These are phyloP conservation scores for Artibeus jamaicensis DNA, from an alignment of 2,797 vertebrate genomes.

Conservation along the genomic window DNA sequence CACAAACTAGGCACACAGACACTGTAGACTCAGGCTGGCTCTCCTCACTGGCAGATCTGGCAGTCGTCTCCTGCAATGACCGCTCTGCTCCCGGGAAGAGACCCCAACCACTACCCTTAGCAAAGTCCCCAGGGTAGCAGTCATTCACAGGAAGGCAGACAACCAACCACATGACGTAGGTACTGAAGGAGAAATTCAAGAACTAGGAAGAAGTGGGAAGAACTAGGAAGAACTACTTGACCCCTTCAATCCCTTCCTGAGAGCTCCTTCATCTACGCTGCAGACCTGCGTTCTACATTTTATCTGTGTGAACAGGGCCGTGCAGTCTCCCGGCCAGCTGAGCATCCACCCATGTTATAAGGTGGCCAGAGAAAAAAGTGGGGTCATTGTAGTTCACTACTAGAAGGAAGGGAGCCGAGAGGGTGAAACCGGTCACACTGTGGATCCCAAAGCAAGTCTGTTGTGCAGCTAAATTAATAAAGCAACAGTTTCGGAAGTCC, in stretches of 20 bases:
- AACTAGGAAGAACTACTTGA: background rate
- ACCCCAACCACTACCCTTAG: background rate
- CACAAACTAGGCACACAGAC: background rate
- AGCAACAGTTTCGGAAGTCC: background rate
- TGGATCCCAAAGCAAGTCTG: background rate
- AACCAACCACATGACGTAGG: background rate
- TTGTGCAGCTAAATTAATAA: background rate
- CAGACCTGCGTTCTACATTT: background rate
- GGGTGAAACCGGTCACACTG: background rate
- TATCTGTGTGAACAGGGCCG: background rate
- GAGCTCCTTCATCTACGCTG: background rate
- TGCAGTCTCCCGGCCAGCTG: background rate
- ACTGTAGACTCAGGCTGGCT: background rate
- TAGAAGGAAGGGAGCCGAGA: background rate
- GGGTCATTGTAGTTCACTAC: background rate
- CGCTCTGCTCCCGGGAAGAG: background rate
- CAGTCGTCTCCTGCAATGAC: background rate
- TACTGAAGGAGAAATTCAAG: background rate
- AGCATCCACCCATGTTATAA: background rate
- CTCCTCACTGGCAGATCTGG: background rate
- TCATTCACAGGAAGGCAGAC: background rate
- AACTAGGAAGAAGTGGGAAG: background rate
- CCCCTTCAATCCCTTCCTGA: background rate
- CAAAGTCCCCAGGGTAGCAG: background rate
- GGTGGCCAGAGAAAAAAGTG: background rate